Evolutionary conservation across 2,113 vertebrate species (phyloP).

Genomic region (Rhipidura dahli): DNA sequence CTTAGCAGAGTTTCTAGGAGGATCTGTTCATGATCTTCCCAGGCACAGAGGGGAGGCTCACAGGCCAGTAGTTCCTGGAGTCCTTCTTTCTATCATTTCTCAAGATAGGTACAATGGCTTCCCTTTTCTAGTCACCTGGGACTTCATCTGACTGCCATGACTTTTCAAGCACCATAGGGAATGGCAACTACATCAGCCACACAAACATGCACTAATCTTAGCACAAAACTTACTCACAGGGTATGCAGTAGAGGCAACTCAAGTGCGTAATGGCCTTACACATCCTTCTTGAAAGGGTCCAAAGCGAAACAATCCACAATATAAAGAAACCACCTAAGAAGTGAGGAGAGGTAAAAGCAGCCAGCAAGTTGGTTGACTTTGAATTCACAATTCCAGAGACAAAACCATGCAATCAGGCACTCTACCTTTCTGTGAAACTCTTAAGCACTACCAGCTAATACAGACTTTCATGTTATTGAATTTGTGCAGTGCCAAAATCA

Average conservation of each 20-base stretch:
- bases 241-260: not conserved
- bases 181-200: not conserved
- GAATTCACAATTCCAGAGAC: not conserved
- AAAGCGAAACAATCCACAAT: not conserved
- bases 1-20: not conserved
- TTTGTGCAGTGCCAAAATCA: not conserved
- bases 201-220: not conserved
- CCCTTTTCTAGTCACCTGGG: not conserved
- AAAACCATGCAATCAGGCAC: not conserved
- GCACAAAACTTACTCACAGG: not conserved
- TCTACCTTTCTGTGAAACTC: not conserved
- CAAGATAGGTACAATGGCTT: not conserved
- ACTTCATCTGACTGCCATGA: not conserved
- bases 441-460: not conserved
- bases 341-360: not conserved
- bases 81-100: not conserved
- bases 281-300: not conserved
- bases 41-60: not conserved
- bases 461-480: not conserved
- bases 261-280: not conserved
- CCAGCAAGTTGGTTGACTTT: not conserved
- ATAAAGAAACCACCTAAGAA: not conserved
- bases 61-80: not conserved
- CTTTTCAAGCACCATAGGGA: not conserved
- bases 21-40: not conserved